Percentiles rank a stretch among this genome's conserved stretches.
phyloP scores from a whole-genome alignment of 2,888 invertebrate species.

The Plutella xylostella region DNA sequence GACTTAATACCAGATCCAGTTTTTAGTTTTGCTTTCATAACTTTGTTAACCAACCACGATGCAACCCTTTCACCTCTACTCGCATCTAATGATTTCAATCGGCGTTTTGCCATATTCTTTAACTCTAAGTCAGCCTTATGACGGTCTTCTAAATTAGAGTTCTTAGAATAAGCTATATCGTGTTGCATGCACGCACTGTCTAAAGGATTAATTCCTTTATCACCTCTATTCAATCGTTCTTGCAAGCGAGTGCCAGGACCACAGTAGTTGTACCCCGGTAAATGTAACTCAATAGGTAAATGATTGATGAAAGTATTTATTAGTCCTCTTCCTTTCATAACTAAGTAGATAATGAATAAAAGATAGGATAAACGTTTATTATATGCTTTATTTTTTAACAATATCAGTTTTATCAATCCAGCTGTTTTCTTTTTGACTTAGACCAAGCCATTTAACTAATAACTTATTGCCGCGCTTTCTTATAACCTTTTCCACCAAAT shows the following conservation, averaged over 20 bases:
- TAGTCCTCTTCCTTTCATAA: constrained; percentile 5
- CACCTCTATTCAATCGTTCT: constrained; percentile 27
- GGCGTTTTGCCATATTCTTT: constrained; percentile 25
- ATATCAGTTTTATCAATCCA: constrained; percentile 16
- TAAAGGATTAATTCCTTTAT: constrained; percentile 21
- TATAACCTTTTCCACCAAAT: constrained; percentile 25
- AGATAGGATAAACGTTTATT: too few relatives aligned
- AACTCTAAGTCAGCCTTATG: constrained; percentile 31
- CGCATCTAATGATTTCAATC: constrained; percentile 10
- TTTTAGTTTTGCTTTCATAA: constrained; percentile 20
- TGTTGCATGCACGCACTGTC: constrained; percentile 11
- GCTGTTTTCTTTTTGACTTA: constrained; percentile 17
- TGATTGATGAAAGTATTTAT: constrained; percentile 9
- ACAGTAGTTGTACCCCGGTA: constrained; percentile 24
- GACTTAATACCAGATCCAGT: background rate
- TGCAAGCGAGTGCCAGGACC: constrained; percentile 23
- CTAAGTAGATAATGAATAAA: too few relatives aligned
- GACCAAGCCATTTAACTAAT: constrained; percentile 14
- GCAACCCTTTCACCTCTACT: constrained; percentile 11
- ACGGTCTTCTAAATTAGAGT: constrained; percentile 19
- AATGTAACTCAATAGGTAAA: constrained; percentile 9
- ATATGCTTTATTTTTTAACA: background rate
- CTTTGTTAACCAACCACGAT: constrained; percentile 11
- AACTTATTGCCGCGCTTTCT: constrained; percentile 6
- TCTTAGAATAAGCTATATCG: constrained; percentile 12